Evolutionary conservation across 2,797 vertebrate genomes (phyloP).

Genomic region (Petrocephalus schoutedeni): DNA sequence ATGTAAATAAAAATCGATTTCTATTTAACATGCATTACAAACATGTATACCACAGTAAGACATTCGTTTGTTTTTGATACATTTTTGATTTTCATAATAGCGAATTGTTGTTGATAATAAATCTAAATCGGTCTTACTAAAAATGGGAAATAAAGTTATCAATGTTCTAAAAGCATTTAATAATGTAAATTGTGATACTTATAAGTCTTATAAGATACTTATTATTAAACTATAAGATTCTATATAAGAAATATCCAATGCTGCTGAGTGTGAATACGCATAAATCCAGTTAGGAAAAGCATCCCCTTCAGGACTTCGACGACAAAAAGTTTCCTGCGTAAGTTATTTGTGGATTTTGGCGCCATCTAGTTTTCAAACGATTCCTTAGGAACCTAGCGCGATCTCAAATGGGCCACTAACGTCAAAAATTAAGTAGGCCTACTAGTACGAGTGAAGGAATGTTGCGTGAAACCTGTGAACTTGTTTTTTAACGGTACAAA

Average conservation of each 20-base stretch:
- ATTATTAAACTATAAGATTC: background rate
- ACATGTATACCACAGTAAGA: background rate
- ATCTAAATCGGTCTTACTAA: background rate
- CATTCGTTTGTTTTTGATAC: background rate
- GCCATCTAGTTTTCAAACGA: constrained; percentile 12
- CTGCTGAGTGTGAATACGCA: background rate
- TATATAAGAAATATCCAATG: background rate
- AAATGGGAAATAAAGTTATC: background rate
- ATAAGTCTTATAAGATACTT: background rate
- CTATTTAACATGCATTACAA: background rate
- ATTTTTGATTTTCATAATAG: background rate
- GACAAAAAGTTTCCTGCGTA: background rate
- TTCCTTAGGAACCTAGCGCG: background rate
- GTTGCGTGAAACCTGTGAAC: background rate
- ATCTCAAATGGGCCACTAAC: background rate
- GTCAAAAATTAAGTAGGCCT: background rate
- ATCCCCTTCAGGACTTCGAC: background rate
- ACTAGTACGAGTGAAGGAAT: background rate
- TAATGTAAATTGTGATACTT: background rate
- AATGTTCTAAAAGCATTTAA: background rate
- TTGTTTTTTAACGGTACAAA: background rate
- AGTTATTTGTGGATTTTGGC: constrained; percentile 15
- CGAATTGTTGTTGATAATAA: background rate
- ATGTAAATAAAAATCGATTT: background rate
- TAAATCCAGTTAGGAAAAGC: background rate